Base-by-base conservation (phyloP, 2,797 vertebrate species). In the Echeneis naucrates region DNA sequence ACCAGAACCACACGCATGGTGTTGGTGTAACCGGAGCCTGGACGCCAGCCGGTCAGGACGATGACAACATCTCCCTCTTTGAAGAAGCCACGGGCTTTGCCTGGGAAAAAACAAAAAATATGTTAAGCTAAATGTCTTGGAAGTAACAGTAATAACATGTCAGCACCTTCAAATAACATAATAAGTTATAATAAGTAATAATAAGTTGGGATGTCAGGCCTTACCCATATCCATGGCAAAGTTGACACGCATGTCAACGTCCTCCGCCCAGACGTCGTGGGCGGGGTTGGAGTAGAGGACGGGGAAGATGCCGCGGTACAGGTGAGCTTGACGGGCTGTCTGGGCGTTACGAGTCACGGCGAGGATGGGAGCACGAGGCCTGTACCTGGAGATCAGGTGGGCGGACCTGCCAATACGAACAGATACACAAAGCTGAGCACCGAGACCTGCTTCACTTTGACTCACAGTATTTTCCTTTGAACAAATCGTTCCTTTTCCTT, bases 1-100 rank as follows among this genome's bases (percentile, higher is more conserved):
- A 99, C 97, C 0, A 95, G 96, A 75, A 99, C 95, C 52, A 98
- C 98, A 0, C 98, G 96, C 98, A 99, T 99, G 92, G 98, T 99
- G 94, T 99, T 99, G 92, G 98, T 99, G 93, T 95, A 99, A 78
- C 98, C 98, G 0, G 98, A 99, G 60, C 98, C 98, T 0, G 98
- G 98, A 66, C 96, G 97, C 98, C 98, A 99, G 72, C 98, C 98
- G 0, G 97, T 99, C 83, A 99, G 85, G 8, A 99, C 95, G 0
- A 99, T 96, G 76, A 98, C 97, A 55, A 97, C 94, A 2, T 99
- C 96, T 0, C 96, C 96, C 0, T 77, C 90, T 93, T 98, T 99
- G 94, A 99, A 98, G 95, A 99, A 99, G 23, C 98, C 95, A 78
- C 97, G 94, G 2, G 93, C 96, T 88, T 99, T 99, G 54, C 98